Evolutionary conservation across 2,888 invertebrate species (phyloP).

Genomic region (Galerucella pusilla): DNA sequence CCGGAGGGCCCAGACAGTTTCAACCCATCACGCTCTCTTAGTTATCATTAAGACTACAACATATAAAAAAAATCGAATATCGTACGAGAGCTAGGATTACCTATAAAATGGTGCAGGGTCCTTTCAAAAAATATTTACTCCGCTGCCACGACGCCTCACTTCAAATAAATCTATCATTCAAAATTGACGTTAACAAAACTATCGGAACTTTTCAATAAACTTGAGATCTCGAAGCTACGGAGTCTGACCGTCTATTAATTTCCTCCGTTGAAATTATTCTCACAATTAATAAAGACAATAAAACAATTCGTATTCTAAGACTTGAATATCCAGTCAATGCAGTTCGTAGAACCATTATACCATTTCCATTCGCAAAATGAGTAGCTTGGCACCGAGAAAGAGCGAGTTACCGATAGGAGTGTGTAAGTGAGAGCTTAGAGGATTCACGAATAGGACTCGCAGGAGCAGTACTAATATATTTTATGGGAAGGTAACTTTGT

Average conservation of each 20-base stretch:
- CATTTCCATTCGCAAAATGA: constrained; percentile 14
- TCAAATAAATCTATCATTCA: not conserved
- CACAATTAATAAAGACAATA: not conserved
- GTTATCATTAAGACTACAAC: too few species aligned
- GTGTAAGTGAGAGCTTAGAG: constrained; percentile 38
- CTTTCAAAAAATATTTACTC: too few species aligned
- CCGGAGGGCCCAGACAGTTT: too few species aligned
- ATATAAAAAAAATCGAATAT: too few species aligned
- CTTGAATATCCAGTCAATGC: not conserved
- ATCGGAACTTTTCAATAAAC: not conserved
- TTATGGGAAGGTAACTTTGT: constrained; percentile 56
- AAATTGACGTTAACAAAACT: not conserved
- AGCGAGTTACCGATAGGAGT: constrained; percentile 16
- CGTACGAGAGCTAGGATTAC: too few species aligned
- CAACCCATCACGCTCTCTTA: too few species aligned
- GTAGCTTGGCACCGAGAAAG: constrained; percentile 2
- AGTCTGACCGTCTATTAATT: not conserved
- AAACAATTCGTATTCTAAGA: not conserved
- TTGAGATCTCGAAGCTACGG: too few species aligned
- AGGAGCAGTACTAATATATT: constrained; percentile 57
- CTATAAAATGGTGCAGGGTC: too few species aligned
- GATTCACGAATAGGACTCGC: constrained; percentile 52
- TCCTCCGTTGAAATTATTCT: not conserved
- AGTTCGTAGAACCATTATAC: constrained; percentile 8
- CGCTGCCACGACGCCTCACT: too few species aligned